These are phyloP conservation scores for Muraenolepis orangiensis DNA, from an alignment of 2,797 vertebrate species.

Conservation along the genomic window DNA sequence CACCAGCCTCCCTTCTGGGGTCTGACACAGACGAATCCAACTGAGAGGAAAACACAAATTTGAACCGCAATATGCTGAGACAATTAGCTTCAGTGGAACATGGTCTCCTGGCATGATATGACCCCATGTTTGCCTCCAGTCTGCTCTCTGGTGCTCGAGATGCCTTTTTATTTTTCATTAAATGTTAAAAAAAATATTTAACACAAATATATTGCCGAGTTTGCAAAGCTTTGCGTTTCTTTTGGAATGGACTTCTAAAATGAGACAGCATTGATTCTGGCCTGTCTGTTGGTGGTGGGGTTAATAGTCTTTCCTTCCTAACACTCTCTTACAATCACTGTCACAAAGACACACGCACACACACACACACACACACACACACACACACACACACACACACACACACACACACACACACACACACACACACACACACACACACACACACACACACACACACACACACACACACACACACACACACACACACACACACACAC, in stretches of 20 bases:
- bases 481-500: no score
- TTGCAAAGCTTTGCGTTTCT: background rate
- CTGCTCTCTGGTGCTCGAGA: background rate
- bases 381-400: no score
- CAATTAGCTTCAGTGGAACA: background rate
- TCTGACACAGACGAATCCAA: background rate
- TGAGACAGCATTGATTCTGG: background rate
- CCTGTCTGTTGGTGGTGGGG: background rate
- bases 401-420: no score
- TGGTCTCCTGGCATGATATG: background rate
- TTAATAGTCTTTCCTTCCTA: no score
- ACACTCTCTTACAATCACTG: no score
- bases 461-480: no score
- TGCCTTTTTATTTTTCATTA: no score
- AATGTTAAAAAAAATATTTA: background rate
- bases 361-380: no score
- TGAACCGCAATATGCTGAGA: background rate
- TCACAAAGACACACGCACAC: no score
- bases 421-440: no score
- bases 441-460: no score
- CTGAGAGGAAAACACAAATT: no score
- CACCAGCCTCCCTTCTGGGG: conserved; percentile 14
- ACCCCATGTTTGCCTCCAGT: background rate
- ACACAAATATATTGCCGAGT: background rate
- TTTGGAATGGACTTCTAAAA: background rate